Evolutionary conservation across 2,888 invertebrate species (phyloP).

Genomic region (Eulithis testata): DNA sequence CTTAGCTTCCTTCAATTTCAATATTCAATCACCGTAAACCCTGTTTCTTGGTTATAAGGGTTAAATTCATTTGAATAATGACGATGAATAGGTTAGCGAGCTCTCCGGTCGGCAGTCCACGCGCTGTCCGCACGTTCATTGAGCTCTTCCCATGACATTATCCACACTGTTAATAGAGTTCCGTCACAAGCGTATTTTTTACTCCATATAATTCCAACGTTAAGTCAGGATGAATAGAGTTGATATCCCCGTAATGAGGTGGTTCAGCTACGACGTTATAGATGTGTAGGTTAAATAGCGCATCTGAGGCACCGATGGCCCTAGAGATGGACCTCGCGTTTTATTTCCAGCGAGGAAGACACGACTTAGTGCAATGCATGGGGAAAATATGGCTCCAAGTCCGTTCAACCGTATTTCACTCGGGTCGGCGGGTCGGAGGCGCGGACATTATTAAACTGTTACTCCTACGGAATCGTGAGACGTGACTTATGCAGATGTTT

Average conservation of each 20-base stretch:
- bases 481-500: constrained; percentile 84
- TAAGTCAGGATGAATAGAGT: background rate
- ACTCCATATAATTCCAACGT: constrained; percentile 32
- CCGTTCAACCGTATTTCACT: constrained; percentile 82
- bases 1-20: constrained; percentile 41
- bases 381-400: constrained; percentile 81
- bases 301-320: constrained; percentile 83
- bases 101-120: constrained; percentile 78
- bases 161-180: constrained; percentile 56
- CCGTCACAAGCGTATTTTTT: constrained; percentile 46
- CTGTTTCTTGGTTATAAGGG: constrained; percentile 51
- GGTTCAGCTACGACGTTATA: constrained; percentile 49
- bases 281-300: constrained; percentile 64
- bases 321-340: constrained; percentile 83
- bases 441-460: constrained; percentile 85
- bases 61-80: constrained; percentile 55
- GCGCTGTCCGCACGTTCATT: constrained; percentile 82
- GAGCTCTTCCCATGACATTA: constrained; percentile 85
- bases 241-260: constrained; percentile 17
- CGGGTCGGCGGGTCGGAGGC: constrained; percentile 73
- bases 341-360: constrained; percentile 84
- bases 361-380: constrained; percentile 82
- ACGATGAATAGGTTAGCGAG: constrained; percentile 59
- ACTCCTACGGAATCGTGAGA: constrained; percentile 75
- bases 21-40: constrained; percentile 45